Conservation (phyloP, 2,888 invertebrate species). For the Cryptocephalus moraei region DNA sequence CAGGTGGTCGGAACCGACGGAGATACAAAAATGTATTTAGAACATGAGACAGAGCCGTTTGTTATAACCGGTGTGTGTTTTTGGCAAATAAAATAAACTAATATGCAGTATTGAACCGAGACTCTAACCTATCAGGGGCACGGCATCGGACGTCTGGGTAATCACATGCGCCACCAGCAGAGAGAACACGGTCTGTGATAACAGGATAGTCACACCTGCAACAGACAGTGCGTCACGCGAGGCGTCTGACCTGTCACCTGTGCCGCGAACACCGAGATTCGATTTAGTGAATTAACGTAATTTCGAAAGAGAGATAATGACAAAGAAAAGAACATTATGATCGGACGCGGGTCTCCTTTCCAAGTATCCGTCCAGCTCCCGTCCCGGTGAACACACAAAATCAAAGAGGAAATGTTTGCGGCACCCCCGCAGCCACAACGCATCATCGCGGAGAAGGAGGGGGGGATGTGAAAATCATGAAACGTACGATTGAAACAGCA, state of each 20-base stretch:
- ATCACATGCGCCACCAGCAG: slow-evolving; percentile 98
- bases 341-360: slow-evolving; percentile 23
- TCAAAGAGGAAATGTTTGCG: slow-evolving; percentile 40
- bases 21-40: background rate
- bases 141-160: slow-evolving; percentile 98
- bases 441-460: too few species aligned
- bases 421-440: slow-evolving; percentile 16
- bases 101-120: slow-evolving; percentile 22
- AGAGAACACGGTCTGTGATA: slow-evolving; percentile 98
- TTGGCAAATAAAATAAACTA: slow-evolving; percentile 31
- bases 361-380: slow-evolving; percentile 40
- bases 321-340: too few species aligned
- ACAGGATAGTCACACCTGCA: slow-evolving; percentile 97
- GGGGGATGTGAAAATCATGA: too few species aligned
- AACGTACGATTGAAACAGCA: slow-evolving; percentile 22
- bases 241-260: slow-evolving; percentile 40
- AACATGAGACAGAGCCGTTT: slow-evolving; percentile 17
- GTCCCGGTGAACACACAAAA: slow-evolving; percentile 25
- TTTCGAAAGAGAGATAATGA: too few species aligned
- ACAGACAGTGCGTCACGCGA: slow-evolving; percentile 50
- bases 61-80: slow-evolving; percentile 18
- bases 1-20: background rate
- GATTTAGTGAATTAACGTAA: too few species aligned
- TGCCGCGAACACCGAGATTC: slow-evolving; percentile 18
- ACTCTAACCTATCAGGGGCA: slow-evolving; percentile 90